Percentiles rank a stretch among this genome's conserved stretches.
Evolutionary conservation across 2,113 vertebrate species (phyloP).

Genomic region (Corythoichthys intestinalis): DNA sequence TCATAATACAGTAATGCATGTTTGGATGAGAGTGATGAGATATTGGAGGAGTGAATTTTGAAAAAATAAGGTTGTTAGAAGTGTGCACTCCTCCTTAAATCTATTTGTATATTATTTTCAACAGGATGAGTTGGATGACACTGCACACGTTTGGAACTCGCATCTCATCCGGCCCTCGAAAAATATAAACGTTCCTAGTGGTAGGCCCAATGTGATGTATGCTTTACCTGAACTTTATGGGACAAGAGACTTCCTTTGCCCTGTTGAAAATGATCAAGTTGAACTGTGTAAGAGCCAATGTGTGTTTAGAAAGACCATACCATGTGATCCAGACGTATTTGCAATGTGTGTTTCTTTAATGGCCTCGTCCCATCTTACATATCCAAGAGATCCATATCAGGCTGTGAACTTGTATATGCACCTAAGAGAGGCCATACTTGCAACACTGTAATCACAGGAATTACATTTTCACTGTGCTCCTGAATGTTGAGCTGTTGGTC

Average conservation of each 20-base stretch:
- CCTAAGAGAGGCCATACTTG: not conserved
- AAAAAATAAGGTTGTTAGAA: too few species aligned
- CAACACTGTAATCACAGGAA: constrained; percentile 8
- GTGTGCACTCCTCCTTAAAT: too few species aligned
- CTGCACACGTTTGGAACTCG: constrained; percentile 28
- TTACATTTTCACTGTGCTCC: not conserved
- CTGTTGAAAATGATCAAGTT: constrained; percentile 2
- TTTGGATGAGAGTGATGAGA: constrained; percentile 23
- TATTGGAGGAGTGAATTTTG: too few species aligned
- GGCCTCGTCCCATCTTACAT: constrained; percentile 9
- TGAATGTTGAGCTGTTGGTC: not conserved
- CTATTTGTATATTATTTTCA: too few species aligned
- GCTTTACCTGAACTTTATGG: constrained; percentile 8
- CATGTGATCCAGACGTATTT: constrained; percentile 22
- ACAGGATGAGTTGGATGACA: constrained; percentile 32
- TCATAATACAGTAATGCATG: not conserved
- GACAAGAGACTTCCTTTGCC: constrained; percentile 19
- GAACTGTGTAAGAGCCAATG: constrained; percentile 16
- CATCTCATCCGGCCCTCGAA: constrained; percentile 13
- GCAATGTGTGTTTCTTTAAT: constrained; percentile 10
- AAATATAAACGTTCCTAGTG: constrained; percentile 6
- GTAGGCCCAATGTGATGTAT: constrained; percentile 14
- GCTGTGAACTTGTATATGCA: constrained; percentile 12
- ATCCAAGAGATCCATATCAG: constrained; percentile 4
- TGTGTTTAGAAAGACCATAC: constrained; percentile 13